Evolutionary conservation across 2,797 vertebrate species (phyloP).

Genomic region (Melanotaenia parkinsoni): DNA sequence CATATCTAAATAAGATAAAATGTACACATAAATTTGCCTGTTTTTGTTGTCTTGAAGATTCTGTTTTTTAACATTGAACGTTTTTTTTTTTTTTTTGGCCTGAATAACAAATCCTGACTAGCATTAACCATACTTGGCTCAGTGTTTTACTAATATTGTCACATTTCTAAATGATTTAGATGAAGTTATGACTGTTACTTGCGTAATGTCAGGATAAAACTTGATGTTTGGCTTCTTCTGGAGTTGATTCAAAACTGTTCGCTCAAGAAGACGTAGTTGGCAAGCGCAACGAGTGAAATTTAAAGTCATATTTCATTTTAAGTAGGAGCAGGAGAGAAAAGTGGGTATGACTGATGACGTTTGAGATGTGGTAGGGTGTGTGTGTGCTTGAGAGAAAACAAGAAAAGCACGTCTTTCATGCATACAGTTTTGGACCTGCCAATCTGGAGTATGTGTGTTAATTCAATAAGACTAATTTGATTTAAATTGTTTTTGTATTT

Average conservation of each 20-base stretch:
- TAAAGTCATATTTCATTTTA: slow-evolving; percentile 16
- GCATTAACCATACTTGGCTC: neutral
- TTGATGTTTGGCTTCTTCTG: neutral
- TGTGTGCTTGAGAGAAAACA: slow-evolving; percentile 15
- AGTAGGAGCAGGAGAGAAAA: slow-evolving; percentile 29
- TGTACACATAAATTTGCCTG: neutral
- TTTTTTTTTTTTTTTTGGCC: neutral
- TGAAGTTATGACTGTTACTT: neutral
- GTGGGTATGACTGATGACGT: slow-evolving; percentile 30
- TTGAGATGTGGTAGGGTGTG: slow-evolving; percentile 10
- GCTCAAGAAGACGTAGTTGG: neutral
- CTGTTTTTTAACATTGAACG: neutral
- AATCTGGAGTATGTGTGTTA: slow-evolving; percentile 30
- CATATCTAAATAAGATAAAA: neutral
- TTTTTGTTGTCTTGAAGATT: neutral
- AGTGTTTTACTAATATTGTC: neutral
- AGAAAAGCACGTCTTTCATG: slow-evolving; percentile 30
- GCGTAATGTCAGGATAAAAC: neutral
- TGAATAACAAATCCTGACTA: neutral
- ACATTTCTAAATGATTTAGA: neutral
- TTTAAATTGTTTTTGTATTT: slow-evolving; percentile 36
- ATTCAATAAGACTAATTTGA: slow-evolving; percentile 29
- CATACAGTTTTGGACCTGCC: slow-evolving; percentile 21
- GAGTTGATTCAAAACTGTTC: neutral
- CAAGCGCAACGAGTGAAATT: slow-evolving; percentile 13